Percentiles rank a stretch among this genome's conserved stretches.
phyloP scores from a whole-genome alignment of 1,140 invertebrate genomes.

The Nixonia krombeini region DNA sequence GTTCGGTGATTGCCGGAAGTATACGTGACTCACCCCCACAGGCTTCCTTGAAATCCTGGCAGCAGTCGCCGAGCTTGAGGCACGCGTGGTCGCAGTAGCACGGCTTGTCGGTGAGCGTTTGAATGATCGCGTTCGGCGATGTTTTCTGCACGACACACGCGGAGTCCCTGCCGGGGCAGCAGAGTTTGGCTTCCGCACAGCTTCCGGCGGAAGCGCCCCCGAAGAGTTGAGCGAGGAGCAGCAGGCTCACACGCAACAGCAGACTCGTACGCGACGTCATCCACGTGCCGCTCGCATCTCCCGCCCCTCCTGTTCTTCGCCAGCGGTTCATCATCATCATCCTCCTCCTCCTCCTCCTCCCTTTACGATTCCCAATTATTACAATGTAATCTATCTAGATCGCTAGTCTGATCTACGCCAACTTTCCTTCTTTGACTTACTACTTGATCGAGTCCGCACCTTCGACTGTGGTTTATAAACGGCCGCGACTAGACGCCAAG shows the following conservation, averaged over 20 bases:
- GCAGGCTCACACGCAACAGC: constrained; percentile 28
- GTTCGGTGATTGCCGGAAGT: no score
- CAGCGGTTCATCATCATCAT: constrained; percentile 3
- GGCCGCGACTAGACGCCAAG: background rate
- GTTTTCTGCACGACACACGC: constrained; percentile 90
- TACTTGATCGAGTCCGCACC: no score
- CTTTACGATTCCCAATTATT: background rate
- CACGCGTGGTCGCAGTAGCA: constrained; percentile 93
- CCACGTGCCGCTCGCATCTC: constrained; percentile 21
- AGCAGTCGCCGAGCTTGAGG: constrained; percentile 88
- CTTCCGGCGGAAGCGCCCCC: constrained; percentile 69
- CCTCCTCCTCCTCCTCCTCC: background rate
- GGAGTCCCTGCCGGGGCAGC: constrained; percentile 85
- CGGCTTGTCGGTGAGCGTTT: constrained; percentile 84
- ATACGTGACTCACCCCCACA: constrained; percentile 81
- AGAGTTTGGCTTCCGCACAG: constrained; percentile 82
- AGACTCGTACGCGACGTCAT: constrained; percentile 4
- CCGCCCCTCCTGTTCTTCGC: background rate
- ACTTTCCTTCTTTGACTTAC: no score
- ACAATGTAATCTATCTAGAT: no score
- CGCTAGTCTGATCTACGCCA: no score
- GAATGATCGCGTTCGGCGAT: constrained; percentile 85
- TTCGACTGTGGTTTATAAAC: no score
- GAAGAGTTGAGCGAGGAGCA: constrained; percentile 19
- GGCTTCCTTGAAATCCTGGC: constrained; percentile 86